phyloP scores from a whole-genome alignment of 1,140 invertebrate species.

The Papilio machaon region DNA sequence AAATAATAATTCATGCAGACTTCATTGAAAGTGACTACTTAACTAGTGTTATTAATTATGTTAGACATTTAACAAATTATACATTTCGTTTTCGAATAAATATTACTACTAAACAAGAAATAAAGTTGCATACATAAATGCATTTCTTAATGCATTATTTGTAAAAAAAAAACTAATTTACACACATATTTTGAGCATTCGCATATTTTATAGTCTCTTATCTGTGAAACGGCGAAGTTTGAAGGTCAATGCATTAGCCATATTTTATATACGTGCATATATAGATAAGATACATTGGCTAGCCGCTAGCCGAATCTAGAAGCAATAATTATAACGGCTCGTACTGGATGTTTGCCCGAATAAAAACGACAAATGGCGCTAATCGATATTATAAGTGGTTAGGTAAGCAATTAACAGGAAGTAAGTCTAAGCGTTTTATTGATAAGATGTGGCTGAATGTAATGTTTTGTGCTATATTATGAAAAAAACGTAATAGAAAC shows the following conservation, averaged over 20 bases:
- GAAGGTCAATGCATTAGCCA: constrained; percentile 27
- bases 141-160: constrained; percentile 4
- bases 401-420: constrained; percentile 34
- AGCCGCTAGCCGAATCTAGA: constrained; percentile 30
- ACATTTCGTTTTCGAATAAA: background rate
- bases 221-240: constrained; percentile 28
- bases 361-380: constrained; percentile 9
- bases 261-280: constrained; percentile 21
- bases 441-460: constrained; percentile 32
- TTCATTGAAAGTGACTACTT: background rate
- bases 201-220: constrained; percentile 24
- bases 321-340: constrained; percentile 16
- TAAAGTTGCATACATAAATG: constrained; percentile 2
- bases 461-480: constrained; percentile 10
- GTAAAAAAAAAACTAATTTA: constrained; percentile 12
- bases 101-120: background rate
- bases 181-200: constrained; percentile 12
- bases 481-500: background rate
- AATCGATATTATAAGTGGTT: constrained; percentile 38
- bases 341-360: constrained; percentile 20
- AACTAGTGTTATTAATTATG: background rate
- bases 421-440: constrained; percentile 1
- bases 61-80: constrained; percentile 3
- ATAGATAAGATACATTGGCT: constrained; percentile 29
- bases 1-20: background rate